Conservation (phyloP, 2,888 invertebrate genomes). For the Clistopyga incitator region DNA sequence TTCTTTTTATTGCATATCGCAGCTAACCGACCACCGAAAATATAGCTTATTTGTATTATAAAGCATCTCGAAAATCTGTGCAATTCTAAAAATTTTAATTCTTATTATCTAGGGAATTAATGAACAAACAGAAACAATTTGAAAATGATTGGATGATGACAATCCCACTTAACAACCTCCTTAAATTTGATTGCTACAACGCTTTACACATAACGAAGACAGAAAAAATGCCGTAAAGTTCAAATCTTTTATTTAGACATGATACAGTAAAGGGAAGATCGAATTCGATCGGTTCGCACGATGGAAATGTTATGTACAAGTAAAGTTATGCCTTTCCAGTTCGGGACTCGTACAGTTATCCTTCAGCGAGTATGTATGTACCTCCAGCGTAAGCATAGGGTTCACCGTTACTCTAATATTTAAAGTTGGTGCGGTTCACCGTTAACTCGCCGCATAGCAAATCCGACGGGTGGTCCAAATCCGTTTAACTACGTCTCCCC, state of each 20-base stretch:
- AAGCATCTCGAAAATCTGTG: no score
- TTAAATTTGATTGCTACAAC: background rate
- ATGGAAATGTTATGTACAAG: background rate
- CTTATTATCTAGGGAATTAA: no score
- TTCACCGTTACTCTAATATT: conserved; percentile 63
- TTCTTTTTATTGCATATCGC: no score
- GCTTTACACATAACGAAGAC: background rate
- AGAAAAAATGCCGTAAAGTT: background rate
- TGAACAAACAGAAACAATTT: no score
- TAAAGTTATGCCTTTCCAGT: background rate
- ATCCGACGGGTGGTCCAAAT: conserved; percentile 66
- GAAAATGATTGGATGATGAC: no score
- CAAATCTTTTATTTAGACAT: background rate
- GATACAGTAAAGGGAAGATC: background rate
- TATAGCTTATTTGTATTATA: no score
- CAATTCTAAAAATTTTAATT: no score
- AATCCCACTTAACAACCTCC: background rate
- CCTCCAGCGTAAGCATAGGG: conserved; percentile 25
- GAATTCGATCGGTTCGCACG: background rate
- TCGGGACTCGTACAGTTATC: background rate
- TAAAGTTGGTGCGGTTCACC: conserved; percentile 67
- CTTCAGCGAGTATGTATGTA: conserved; percentile 15
- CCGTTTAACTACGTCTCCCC: conserved; percentile 59
- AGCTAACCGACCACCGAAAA: no score
- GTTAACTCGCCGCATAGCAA: conserved; percentile 67